phyloP scores from a whole-genome alignment of 30 jellyfish, hydroid and myxozoan species.

The Nemopilema nomurai region DNA sequence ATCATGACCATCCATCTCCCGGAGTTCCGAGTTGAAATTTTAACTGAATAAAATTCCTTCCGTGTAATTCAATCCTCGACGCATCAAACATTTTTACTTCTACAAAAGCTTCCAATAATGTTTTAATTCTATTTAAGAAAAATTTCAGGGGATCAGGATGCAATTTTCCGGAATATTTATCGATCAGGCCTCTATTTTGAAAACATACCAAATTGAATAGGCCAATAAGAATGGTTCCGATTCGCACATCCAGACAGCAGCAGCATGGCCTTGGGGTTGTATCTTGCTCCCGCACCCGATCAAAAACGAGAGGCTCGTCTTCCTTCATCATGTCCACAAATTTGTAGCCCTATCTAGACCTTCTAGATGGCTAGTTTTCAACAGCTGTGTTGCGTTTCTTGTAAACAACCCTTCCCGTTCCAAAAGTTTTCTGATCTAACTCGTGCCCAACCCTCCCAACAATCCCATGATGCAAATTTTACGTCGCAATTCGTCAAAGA shows the following conservation, averaged over 20 bases:
- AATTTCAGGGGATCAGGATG: too few species aligned
- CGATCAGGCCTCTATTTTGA: neutral
- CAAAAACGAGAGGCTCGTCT: conserved; percentile 39
- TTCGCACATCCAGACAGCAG: conserved; percentile 89
- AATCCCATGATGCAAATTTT: conserved; percentile 33
- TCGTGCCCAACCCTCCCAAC: conserved; percentile 51
- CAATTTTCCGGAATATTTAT: neutral
- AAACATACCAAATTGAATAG: conserved; percentile 77
- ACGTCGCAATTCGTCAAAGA: neutral
- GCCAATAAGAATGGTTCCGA: conserved; percentile 92
- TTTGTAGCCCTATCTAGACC: neutral
- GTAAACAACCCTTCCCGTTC: conserved; percentile 11
- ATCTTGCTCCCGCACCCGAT: conserved; percentile 30
- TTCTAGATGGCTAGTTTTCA: neutral
- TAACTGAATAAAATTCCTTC: too few species aligned
- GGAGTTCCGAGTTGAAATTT: neutral
- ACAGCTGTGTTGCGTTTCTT: neutral
- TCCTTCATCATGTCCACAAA: conserved; percentile 43
- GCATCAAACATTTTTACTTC: too few species aligned
- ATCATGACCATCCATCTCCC: neutral
- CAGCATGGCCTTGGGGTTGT: conserved; percentile 85
- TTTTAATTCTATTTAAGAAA: too few species aligned
- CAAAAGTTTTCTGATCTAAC: conserved; percentile 49
- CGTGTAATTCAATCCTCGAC: too few species aligned
- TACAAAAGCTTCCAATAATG: too few species aligned